Evolutionary conservation across 2,888 invertebrate genomes (phyloP), one percentile per base, ranked within the genome.

Genomic region (Cerceris rybyensis): DNA sequence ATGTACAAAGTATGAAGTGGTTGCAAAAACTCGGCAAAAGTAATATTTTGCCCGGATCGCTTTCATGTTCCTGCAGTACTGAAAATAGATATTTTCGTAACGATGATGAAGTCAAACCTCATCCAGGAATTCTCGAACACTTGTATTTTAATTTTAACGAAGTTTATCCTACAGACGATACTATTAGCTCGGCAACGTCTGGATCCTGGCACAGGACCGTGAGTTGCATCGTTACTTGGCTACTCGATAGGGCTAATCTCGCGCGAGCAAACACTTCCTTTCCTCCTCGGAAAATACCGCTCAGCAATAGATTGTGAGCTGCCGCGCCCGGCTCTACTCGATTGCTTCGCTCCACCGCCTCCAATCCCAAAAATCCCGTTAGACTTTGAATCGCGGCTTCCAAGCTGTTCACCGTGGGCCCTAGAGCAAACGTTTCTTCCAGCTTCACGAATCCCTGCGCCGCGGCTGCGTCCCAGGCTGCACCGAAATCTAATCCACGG

Each of bases 221-320:
- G 68, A 99, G 93, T 91, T 98, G 97, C 97, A 99, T 98, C 4
- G 98, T 98, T 0, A 99, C 97, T n/a, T 96, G 96, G 43, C 94
- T 94, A 50, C 95, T 94, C 0, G 95, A 94, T n/a, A 98, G 93
- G 1, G 96, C 96, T 76, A 98, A 92, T 91, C 98, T 97, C 2
- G 98, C 96, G 77, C 97, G 94, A 0, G 98, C 97, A 69, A 99
- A 93, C 43, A 98, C 96, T 74, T 98, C 98, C 68, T 96, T 95
- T 0, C 98, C 98, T 0, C 98, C 98, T 72, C 99, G 95, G 92
- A 98, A 99, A 39, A 97, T 94, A 93, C 98, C 99, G 49, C 97
- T 95, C 80, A 98, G 94, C 68, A 96, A 94, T 49, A 98, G 93
- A 0, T 96, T 96, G 91, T 98, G 98, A 0, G 96, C 95, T 16